These are phyloP conservation scores for Bombus breviceps DNA, from an alignment of 1,140 invertebrate genomes.

Conservation along the genomic window DNA sequence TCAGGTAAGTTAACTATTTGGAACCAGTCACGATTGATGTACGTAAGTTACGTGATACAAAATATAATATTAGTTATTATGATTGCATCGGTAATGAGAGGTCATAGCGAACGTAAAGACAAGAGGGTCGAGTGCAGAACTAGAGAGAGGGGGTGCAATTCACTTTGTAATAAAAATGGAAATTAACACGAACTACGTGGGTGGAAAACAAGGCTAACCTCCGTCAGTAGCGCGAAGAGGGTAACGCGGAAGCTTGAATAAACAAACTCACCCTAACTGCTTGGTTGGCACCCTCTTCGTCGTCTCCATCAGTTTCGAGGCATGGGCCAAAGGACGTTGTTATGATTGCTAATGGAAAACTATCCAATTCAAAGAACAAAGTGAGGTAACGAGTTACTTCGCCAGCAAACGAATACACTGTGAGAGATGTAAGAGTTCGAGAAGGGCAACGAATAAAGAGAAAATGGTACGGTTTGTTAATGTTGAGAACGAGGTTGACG, in stretches of 20 bases:
- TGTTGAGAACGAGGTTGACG: conserved; percentile 67
- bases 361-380: conserved; percentile 81
- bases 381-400: conserved; percentile 79
- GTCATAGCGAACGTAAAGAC: conserved; percentile 26
- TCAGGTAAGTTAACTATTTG: conserved; percentile 74
- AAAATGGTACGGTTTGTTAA: conserved; percentile 75
- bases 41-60: conserved; percentile 51
- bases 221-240: conserved; percentile 69
- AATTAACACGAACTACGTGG: conserved; percentile 76
- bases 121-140: neutral
- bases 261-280: conserved; percentile 72
- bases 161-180: conserved; percentile 80
- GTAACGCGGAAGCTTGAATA: conserved; percentile 73
- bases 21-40: neutral
- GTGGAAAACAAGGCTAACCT: conserved; percentile 71
- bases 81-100: neutral
- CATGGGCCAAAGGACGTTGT: conserved; percentile 76
- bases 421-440: conserved; percentile 59
- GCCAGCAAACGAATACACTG: conserved; percentile 64
- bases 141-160: conserved; percentile 70
- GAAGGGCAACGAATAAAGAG: conserved; percentile 49
- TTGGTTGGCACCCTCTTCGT: conserved; percentile 64
- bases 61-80: conserved; percentile 1
- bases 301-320: conserved; percentile 69
- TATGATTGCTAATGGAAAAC: conserved; percentile 82